phyloP scores from a whole-genome alignment of 2,113 vertebrate species.

The Chitala chitala region DNA sequence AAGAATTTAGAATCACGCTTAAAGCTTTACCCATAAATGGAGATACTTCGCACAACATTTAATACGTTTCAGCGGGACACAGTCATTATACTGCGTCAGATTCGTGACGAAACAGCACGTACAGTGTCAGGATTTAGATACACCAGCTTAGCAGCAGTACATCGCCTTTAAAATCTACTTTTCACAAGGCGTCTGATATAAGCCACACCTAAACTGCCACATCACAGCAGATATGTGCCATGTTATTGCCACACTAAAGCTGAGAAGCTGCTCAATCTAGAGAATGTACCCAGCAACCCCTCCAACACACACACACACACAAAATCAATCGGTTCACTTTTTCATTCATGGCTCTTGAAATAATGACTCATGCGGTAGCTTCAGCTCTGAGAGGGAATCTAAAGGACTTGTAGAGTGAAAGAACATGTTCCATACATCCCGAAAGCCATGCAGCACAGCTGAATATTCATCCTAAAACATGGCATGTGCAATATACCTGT shows the following conservation, averaged over 20 bases:
- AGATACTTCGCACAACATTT: too few species aligned
- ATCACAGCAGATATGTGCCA: too few species aligned
- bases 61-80: background rate
- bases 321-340: slow-evolving; percentile 7
- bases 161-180: background rate
- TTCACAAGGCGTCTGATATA: background rate
- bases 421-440: background rate
- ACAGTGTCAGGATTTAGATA: too few species aligned
- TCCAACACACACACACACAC: background rate
- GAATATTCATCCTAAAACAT: background rate
- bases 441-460: background rate
- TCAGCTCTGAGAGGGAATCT: background rate
- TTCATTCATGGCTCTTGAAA: background rate
- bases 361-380: slow-evolving; percentile 5
- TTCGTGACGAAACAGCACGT: background rate
- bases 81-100: background rate
- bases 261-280: background rate
- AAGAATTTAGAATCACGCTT: too few species aligned
- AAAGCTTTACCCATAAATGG: background rate
- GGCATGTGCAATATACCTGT: too few species aligned
- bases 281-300: background rate
- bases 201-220: too few species aligned
- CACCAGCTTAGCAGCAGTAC: background rate
- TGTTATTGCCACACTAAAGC: background rate
- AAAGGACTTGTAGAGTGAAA: background rate